Evolutionary conservation across 2,888 invertebrate genomes (phyloP), one percentile per base, ranked within the genome.

Genomic region (Cremastobaeus sp.): DNA sequence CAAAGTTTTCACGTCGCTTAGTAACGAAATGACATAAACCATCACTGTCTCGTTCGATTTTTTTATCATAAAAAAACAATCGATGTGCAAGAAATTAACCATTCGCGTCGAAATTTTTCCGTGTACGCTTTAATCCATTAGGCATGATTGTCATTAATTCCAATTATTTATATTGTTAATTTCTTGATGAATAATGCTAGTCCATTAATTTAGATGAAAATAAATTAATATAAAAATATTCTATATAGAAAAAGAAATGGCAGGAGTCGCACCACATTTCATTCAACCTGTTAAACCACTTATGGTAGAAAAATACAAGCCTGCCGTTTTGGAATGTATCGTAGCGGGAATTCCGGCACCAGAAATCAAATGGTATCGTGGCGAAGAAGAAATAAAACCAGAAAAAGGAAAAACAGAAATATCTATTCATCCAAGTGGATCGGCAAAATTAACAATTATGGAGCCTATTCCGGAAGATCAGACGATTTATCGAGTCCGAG

Each of bases 311-410:
- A 90, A 92, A 82, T 90, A 91, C 57, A 89, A 91, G 41, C 89
- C 90, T 76, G 92, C 93, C 1, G 88, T 89, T 11, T 88, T 95
- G 15, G 90, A 92, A 78, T 94, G 94, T 81, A 90, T 90, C 50
- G 92, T 95, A 1, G 89, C 89, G 1, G 94, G 93, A 45, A 90
- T 89, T 52, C 95, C 95, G 9, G 90, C 90, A 20, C 95, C 95
- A 3, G 89, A 90, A 75, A 90, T 95, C 2, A 92, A 92, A 86
- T 94, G 94, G 93, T 93, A 90, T 81, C 90, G 90, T 45, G 91
- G 90, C 20, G 90, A 90, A 6, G 89, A 91, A 81, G 92, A 93
- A 84, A 88, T 94, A 9, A 88, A 90, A 74, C 90, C 92, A 3
- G 89, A 90, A 59, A 88, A 89, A 74, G 90, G 89, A 1, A 76